phyloP scores from a whole-genome alignment of 2,888 invertebrate species.

The Dichetophora obliterata region DNA sequence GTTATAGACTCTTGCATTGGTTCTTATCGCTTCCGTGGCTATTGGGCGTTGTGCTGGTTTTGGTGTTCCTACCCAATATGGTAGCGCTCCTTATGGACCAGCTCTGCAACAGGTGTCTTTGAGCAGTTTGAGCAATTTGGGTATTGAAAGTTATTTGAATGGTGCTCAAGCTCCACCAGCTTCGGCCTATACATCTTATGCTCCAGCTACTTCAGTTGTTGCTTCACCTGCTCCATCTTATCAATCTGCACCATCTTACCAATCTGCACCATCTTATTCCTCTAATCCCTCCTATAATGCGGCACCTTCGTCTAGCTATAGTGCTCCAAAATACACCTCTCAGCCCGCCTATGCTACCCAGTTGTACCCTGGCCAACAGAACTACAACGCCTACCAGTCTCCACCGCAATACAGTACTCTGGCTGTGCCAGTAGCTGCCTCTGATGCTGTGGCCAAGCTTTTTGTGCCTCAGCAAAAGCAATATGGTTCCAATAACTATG shows the following conservation, averaged over 20 bases:
- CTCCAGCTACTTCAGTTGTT: slow-evolving; percentile 5
- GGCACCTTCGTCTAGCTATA: background rate
- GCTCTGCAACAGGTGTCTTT: slow-evolving; percentile 37
- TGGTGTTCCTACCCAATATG: slow-evolving; percentile 34
- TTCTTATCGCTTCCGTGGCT: slow-evolving; percentile 54
- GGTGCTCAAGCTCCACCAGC: slow-evolving; percentile 21
- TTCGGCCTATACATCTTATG: background rate
- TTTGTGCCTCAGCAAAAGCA: slow-evolving; percentile 51
- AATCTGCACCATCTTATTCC: slow-evolving; percentile 40
- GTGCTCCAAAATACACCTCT: slow-evolving; percentile 45
- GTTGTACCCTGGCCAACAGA: slow-evolving; percentile 58
- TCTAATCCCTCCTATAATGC: slow-evolving; percentile 36
- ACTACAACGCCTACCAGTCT: slow-evolving; percentile 56
- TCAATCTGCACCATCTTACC: background rate
- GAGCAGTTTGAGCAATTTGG: slow-evolving; percentile 33
- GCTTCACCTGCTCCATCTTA: slow-evolving; percentile 21
- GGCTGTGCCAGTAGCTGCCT: slow-evolving; percentile 56
- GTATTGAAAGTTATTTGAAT: slow-evolving; percentile 28
- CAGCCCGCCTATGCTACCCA: slow-evolving; percentile 57
- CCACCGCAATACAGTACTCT: slow-evolving; percentile 58
- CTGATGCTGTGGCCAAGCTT: slow-evolving; percentile 60
- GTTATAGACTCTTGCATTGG: slow-evolving; percentile 55
- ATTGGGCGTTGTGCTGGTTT: slow-evolving; percentile 45
- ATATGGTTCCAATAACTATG: slow-evolving; percentile 20
- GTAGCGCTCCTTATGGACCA: slow-evolving; percentile 16